A percentile compares a stretch with the other conserved stretches of the same genome.
Conservation (phyloP, 53 echinoderm and acorn worm species). For the Pentamera pediparva region DNA sequence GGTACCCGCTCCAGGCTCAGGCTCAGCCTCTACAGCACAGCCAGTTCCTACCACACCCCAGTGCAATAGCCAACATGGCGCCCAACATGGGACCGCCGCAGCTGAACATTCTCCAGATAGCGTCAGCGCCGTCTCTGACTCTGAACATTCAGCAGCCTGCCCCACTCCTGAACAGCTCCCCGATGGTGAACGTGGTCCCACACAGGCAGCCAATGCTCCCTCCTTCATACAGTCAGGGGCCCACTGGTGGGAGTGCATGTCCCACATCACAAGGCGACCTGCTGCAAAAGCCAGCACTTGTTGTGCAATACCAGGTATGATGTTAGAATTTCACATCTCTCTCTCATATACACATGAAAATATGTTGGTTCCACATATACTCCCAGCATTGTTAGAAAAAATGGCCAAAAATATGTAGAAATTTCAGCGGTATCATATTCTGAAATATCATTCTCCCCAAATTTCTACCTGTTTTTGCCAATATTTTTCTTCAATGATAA, state of each 20-base stretch:
- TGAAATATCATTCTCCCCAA: too few relatives aligned
- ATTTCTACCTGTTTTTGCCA: too few relatives aligned
- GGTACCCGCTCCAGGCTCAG: conserved; percentile 25
- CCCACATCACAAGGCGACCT: not conserved
- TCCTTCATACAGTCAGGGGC: not conserved
- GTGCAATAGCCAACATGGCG: conserved; percentile 14
- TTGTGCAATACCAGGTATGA: conserved; percentile 29
- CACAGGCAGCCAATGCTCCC: not conserved
- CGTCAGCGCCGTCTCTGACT: conserved; percentile 17
- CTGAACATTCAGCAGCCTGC: conserved; percentile 7
- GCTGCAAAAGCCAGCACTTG: conserved; percentile 10
- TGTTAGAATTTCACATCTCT: too few relatives aligned
- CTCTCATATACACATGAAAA: too few relatives aligned
- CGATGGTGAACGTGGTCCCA: not conserved
- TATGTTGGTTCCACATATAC: too few relatives aligned
- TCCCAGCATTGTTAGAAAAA: too few relatives aligned
- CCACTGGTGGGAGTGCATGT: not conserved
- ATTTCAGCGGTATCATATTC: too few relatives aligned
- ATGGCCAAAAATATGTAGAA: too few relatives aligned
- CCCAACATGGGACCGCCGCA: conserved; percentile 10
- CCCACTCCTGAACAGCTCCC: not conserved
- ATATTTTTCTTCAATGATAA: too few relatives aligned
- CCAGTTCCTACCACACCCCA: conserved; percentile 1
- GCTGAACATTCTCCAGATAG: conserved; percentile 18
- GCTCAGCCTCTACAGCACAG: not conserved